These are phyloP conservation scores for Buphagus erythrorhynchus DNA, from an alignment of 2,797 vertebrate genomes.

Conservation along the genomic window DNA sequence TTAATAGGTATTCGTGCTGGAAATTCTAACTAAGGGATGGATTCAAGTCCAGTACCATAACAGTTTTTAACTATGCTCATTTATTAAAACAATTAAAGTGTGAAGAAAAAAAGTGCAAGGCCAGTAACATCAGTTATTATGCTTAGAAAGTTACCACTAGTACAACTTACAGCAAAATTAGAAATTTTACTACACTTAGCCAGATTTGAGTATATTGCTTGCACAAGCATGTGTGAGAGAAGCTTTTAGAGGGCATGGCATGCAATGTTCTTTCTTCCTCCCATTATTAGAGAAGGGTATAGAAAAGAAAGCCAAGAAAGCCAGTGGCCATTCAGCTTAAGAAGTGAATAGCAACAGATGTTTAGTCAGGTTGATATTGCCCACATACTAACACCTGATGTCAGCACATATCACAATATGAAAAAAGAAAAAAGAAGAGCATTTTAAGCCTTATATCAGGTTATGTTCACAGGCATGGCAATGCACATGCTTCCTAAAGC, in stretches of 20 bases:
- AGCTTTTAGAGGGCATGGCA: neutral
- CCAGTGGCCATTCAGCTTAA: neutral
- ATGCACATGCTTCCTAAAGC: neutral
- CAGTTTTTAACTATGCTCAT: neutral
- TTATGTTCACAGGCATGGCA: neutral
- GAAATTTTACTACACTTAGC: neutral
- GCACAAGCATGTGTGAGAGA: neutral
- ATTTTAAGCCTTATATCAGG: neutral
- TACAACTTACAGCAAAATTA: rapidly evolving
- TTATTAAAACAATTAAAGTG: neutral
- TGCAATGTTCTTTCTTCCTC: neutral
- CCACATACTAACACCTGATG: neutral
- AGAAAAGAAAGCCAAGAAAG: neutral
- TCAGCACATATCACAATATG: neutral
- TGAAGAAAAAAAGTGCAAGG: neutral
- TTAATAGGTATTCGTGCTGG: neutral
- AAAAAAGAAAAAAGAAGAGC: neutral
- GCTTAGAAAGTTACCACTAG: neutral
- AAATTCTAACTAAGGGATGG: neutral
- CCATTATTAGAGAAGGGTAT: neutral
- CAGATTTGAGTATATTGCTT: neutral
- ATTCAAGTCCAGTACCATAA: neutral
- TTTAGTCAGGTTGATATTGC: neutral
- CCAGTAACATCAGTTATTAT: neutral
- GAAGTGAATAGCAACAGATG: neutral